Evolutionary conservation across 2,888 invertebrate species (phyloP), one percentile per base, ranked within the genome.

Genomic region (Platynereis dumerilii): DNA sequence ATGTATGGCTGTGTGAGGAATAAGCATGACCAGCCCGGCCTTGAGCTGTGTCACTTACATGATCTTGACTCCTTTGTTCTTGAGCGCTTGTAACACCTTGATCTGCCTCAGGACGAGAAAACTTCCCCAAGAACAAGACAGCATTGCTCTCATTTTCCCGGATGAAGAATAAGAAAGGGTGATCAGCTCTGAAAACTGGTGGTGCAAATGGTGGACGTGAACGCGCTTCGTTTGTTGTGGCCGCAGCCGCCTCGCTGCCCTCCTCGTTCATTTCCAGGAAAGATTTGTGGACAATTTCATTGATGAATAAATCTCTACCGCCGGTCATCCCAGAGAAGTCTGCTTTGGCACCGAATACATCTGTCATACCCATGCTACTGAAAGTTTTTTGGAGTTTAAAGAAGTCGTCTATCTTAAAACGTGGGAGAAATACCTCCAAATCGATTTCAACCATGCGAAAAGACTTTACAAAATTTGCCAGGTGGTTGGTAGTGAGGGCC

Each of bases 221-320:
- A 55, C 60, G 62, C 56, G 72, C 42, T 20, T 67, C 58, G 12
- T 48, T 69, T 22, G 61, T 75, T n/a, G 76, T 75, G 17, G 75
- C 75, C 10, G 75, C 76, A 2, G 77, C 75, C 3, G 77, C 76
- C 65, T 77, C 77, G 1, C 69, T 68, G 5, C 76, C 76, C 48
- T 77, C 72, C 60, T 76, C 76, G 58, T 77, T 73, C 44, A 76
- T 75, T 26, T 76, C 75, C n/a, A 76, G 57, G 27, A 79, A 81
- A 2, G 82, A 81, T 69, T 82, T 80, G 68, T 83, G 83, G 10
- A 78, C 60, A 2, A 81, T 76, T 44, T 76, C 66, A 0, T 77
- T 77, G 3, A 83, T 73, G 65, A 63, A 77, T 20, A 79, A 57
- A n/a, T 71, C 65, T 10, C 68, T 69, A 0, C 59, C 66, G 5